A percentile compares a stretch with the other conserved stretches of the same genome.
These are phyloP conservation scores for Agrochola lota DNA, from an alignment of 2,888 invertebrate genomes.

Conservation along the genomic window DNA sequence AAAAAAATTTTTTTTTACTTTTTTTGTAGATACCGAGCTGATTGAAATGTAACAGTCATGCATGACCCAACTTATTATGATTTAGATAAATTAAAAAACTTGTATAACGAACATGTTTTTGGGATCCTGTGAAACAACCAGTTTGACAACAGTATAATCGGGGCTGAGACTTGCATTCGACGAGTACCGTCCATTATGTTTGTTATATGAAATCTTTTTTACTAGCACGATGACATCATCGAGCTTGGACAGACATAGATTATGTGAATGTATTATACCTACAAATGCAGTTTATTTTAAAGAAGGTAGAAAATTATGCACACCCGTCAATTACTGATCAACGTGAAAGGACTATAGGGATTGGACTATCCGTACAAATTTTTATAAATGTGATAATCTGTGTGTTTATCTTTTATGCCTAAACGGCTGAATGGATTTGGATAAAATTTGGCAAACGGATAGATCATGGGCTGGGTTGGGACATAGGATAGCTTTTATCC, in stretches of 20 bases:
- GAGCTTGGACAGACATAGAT: constrained; percentile 55
- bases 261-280: constrained; percentile 55
- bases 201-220: constrained; percentile 46
- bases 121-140: constrained; percentile 26
- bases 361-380: not conserved
- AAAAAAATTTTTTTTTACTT: not conserved
- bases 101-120: constrained; percentile 1
- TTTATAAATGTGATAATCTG: not conserved
- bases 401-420: not conserved
- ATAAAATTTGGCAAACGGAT: not conserved
- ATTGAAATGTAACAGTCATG: not conserved
- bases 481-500: too few species aligned
- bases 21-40: not conserved
- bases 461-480: not conserved
- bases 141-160: constrained; percentile 22
- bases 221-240: constrained; percentile 64
- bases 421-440: not conserved
- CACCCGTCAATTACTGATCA: not conserved
- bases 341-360: not conserved
- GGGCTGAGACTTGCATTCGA: constrained; percentile 15
- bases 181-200: constrained; percentile 17
- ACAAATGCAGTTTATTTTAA: constrained; percentile 1
- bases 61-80: not conserved
- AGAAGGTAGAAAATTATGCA: not conserved
- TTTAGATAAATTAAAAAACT: not conserved